These are phyloP conservation scores for Acleris sparsana DNA, from an alignment of 2,888 invertebrate species.

Conservation along the genomic window DNA sequence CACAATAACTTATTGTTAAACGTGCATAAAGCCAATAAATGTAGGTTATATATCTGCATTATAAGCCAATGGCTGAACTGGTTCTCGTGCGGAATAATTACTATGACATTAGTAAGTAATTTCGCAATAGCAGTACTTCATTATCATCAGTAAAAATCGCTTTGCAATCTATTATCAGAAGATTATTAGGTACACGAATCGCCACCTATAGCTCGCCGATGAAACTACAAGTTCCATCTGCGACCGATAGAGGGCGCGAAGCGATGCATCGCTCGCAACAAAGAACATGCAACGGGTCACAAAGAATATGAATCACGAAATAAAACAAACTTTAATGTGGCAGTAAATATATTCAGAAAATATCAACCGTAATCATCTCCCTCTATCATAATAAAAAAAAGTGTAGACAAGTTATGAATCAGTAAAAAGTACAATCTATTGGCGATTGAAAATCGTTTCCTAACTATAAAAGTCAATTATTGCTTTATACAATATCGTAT, in stretches of 20 bases:
- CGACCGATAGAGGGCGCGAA: constrained; percentile 24
- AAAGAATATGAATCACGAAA: constrained; percentile 44
- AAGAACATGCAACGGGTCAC: constrained; percentile 37
- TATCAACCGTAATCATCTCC: constrained; percentile 76
- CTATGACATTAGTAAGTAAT: background rate
- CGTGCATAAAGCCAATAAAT: too few relatives aligned
- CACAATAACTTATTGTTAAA: too few relatives aligned
- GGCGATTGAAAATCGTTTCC: constrained; percentile 72
- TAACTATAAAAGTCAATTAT: constrained; percentile 76
- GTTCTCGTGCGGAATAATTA: too few relatives aligned
- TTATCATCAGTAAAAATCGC: constrained; percentile 14
- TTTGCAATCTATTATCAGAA: constrained; percentile 13
- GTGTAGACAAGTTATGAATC: constrained; percentile 63
- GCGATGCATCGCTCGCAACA: constrained; percentile 33
- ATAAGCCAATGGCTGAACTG: too few relatives aligned
- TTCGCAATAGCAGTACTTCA: background rate
- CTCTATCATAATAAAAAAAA: constrained; percentile 76
- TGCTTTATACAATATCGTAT: constrained; percentile 81
- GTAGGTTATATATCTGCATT: too few relatives aligned
- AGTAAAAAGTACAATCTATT: constrained; percentile 68
- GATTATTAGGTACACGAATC: background rate
- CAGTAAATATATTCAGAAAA: constrained; percentile 84
- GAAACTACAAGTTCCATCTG: background rate
- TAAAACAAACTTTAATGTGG: constrained; percentile 65
- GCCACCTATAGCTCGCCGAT: constrained; percentile 11